Evolutionary conservation across 1,140 invertebrate genomes (phyloP).

Genomic region (Lethrus apterus): DNA sequence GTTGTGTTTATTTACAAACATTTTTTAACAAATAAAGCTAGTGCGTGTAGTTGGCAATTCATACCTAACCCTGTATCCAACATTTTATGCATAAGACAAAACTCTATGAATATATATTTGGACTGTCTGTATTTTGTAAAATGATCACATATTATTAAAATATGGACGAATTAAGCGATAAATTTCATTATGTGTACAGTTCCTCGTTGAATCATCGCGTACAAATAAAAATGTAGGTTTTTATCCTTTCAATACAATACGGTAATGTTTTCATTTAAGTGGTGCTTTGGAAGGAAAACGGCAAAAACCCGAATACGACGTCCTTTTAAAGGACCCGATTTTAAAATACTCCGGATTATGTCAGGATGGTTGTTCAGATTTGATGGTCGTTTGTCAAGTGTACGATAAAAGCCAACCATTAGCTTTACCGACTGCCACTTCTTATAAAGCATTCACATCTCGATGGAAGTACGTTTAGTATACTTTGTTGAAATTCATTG

Average conservation of each 20-base stretch:
- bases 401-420: slow-evolving; percentile 76
- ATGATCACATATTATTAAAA: too few species aligned
- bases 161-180: slow-evolving; percentile 46
- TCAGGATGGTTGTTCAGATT: slow-evolving; percentile 71
- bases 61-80: too few species aligned
- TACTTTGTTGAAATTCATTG: neutral
- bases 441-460: slow-evolving; percentile 88
- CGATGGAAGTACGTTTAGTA: slow-evolving; percentile 75
- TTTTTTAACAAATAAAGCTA: too few species aligned
- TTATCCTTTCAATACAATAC: slow-evolving; percentile 8
- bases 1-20: too few species aligned
- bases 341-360: slow-evolving; percentile 86
- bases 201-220: slow-evolving; percentile 80
- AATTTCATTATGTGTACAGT: slow-evolving; percentile 84
- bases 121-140: too few species aligned
- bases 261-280: slow-evolving; percentile 47
- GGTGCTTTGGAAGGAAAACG: slow-evolving; percentile 91
- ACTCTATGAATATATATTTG: too few species aligned
- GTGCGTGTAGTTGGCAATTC: too few species aligned
- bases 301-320: slow-evolving; percentile 78
- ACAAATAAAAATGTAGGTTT: slow-evolving; percentile 87
- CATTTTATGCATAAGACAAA: too few species aligned
- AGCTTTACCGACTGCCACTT: slow-evolving; percentile 81
- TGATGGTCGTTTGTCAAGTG: slow-evolving; percentile 83
- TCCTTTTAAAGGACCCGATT: slow-evolving; percentile 79